Base-by-base conservation (phyloP, 2,888 invertebrate genomes). In the Vesta saturnalis region DNA sequence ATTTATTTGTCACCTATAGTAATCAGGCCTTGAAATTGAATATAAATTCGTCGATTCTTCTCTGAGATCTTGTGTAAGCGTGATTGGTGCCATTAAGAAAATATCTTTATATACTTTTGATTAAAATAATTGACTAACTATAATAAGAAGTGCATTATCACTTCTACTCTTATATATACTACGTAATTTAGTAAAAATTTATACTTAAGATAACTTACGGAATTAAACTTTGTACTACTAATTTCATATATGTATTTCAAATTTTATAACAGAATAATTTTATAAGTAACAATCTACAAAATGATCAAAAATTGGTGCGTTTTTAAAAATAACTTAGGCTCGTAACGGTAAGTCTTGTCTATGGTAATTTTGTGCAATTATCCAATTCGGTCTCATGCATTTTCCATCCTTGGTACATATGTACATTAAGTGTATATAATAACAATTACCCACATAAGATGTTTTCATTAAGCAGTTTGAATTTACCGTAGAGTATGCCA, bases 401-500 rank as follows among this genome's bases (percentile, higher is more conserved):
- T 39, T 1, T 12, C n/a, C n/a, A n/a, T n/a, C n/a, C n/a, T 39
- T 39, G 39, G 39, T 39, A 39, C 39, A 39, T n/a, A n/a, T 6
- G n/a, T n/a, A n/a, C n/a, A 39, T 39, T 1, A n/a, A 39, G n/a
- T 39, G n/a, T 49, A 14, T 16, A 16, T 14, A 49, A 49, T 14
- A 15, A 15, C 6, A 15, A 12, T 16, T 21, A 52, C 52, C 19
- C 8, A 21, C 52, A 19, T 49, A 49, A 18, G 16, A 49, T 49
- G 16, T 18, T 19, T 52, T 52, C 49, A 49, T 74, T 73, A 73
- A 74, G 74, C 74, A 71, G 61, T 47, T 30, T 56, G 43, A 55
- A 35, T 73, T 86, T 90, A 91, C 85, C 91, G 89, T 73, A 95
- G 87, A 72, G 91, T 91, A 85, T 96, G 96, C 96, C 96, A 96